Conservation (phyloP, 2,113 vertebrate species). For the Piprites chloris region DNA sequence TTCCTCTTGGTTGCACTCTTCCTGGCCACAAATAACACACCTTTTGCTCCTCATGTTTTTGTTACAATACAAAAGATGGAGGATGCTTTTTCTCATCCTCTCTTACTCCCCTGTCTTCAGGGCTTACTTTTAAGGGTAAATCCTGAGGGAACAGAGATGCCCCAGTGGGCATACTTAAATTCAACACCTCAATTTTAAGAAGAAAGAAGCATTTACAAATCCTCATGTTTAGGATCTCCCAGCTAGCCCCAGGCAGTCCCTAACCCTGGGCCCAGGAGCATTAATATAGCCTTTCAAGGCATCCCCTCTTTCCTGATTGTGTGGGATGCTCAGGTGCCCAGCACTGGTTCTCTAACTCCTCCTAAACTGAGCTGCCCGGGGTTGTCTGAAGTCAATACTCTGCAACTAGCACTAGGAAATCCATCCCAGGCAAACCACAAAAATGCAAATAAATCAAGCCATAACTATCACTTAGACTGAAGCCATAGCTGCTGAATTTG, state of each 20-base stretch:
- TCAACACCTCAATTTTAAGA: not conserved
- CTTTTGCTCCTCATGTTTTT: not conserved
- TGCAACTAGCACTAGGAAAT: not conserved
- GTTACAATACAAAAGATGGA: not conserved
- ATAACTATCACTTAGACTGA: not conserved
- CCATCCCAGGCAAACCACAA: not conserved
- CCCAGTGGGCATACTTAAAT: not conserved
- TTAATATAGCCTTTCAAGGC: not conserved
- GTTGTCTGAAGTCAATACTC: not conserved
- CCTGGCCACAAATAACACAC: not conserved
- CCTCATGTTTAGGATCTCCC: not conserved
- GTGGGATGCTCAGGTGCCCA: not conserved
- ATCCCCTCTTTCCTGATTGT: not conserved
- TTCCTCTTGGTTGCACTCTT: not conserved
- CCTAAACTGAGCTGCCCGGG: not conserved
- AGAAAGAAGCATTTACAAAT: not conserved
- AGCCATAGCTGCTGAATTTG: not conserved
- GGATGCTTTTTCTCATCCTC: not conserved
- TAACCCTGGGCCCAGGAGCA: not conserved
- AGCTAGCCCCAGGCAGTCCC: not conserved
- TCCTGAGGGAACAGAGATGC: not conserved
- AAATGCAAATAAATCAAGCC: not conserved
- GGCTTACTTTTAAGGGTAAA: not conserved
- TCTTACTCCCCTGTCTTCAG: not conserved
- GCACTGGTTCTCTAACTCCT: not conserved